These are phyloP conservation scores for Prionailurus bengalensis DNA, from an alignment of 2,113 vertebrate species.

Conservation along the genomic window DNA sequence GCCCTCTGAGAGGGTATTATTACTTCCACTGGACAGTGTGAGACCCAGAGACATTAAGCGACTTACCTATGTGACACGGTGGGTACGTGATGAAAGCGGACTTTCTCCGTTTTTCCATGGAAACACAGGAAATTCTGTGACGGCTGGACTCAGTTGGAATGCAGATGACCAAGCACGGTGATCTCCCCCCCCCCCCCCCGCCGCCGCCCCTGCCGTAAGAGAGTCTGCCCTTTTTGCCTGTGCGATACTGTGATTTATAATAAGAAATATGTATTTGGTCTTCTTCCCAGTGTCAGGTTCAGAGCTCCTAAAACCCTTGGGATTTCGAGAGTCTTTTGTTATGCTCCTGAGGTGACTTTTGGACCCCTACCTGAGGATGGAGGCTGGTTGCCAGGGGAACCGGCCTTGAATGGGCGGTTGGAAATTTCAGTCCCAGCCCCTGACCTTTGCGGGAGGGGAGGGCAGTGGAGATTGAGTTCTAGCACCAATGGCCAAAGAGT, in stretches of 20 bases:
- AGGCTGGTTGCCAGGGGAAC: neutral
- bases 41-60: constrained; percentile 36
- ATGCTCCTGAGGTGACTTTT: neutral
- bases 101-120: neutral
- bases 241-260: neutral
- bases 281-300: neutral
- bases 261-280: neutral
- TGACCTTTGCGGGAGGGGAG: neutral
- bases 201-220: neutral
- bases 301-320: neutral
- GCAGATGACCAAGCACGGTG: neutral
- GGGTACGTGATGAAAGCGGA: neutral
- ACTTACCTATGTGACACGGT: constrained; percentile 30
- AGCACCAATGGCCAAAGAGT: neutral
- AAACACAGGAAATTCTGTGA: constrained; percentile 45
- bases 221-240: neutral
- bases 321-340: neutral
- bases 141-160: neutral
- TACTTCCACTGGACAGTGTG: neutral
- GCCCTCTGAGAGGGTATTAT: neutral
- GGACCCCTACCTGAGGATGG: neutral
- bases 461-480: neutral
- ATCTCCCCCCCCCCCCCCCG: neutral
- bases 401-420: neutral
- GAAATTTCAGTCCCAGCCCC: neutral